These are phyloP conservation scores for Catotricha subobsoleta DNA, from an alignment of 2,888 invertebrate species.

Conservation along the genomic window DNA sequence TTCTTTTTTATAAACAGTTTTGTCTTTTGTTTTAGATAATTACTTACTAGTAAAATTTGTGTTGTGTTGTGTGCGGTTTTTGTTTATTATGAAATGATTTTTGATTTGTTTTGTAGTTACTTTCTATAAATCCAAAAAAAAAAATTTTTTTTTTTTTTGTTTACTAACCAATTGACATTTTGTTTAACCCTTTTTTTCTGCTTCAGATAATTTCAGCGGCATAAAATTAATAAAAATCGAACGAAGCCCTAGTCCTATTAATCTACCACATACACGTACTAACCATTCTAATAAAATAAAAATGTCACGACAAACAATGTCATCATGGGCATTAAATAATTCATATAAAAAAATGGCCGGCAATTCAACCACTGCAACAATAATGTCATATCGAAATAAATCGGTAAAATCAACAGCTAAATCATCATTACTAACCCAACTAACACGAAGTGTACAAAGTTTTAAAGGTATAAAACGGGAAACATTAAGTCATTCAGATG, in stretches of 20 bases:
- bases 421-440: not conserved
- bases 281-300: not conserved
- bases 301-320: conserved; percentile 1
- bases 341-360: conserved; percentile 1
- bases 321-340: conserved; percentile 2
- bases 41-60: too few relatives aligned
- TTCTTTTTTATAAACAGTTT: too few relatives aligned
- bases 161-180: too few relatives aligned
- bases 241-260: conserved; percentile 3
- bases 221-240: conserved; percentile 5
- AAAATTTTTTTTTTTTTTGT: not conserved
- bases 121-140: not conserved
- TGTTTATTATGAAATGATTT: too few relatives aligned
- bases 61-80: too few relatives aligned
- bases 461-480: conserved; percentile 5
- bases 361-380: not conserved
- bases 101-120: not conserved
- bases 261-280: not conserved
- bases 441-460: not conserved
- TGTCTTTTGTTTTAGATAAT: too few relatives aligned
- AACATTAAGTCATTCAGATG: conserved; percentile 20
- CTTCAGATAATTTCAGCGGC: conserved; percentile 4
- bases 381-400: conserved; percentile 2
- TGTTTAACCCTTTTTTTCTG: too few relatives aligned
- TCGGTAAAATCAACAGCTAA: conserved; percentile 3